Conservation (phyloP, 2,797 vertebrate species). For the Rhinogobio ventralis region DNA sequence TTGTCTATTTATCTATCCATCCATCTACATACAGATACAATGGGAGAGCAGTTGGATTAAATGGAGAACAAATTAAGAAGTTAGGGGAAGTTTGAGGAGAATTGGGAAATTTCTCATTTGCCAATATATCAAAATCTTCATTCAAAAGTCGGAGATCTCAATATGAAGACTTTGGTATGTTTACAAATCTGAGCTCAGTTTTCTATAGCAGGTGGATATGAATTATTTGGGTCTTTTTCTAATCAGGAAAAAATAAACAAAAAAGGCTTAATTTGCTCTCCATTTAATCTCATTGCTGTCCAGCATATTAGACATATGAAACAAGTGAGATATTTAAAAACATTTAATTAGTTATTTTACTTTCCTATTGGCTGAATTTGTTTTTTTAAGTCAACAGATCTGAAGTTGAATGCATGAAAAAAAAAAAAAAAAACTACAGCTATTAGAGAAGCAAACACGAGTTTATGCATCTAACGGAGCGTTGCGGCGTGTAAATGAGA, state of each 20-base stretch:
- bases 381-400: neutral
- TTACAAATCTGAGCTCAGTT: neutral
- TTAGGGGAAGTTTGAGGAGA: neutral
- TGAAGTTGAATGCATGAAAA: neutral
- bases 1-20: no score
- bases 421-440: neutral
- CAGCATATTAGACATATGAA: neutral
- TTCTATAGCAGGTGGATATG: neutral
- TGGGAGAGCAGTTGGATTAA: neutral
- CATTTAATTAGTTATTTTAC: neutral
- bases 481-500: constrained; percentile 31
- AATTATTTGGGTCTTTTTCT: neutral
- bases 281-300: neutral
- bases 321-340: neutral
- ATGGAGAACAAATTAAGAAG: neutral
- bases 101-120: neutral
- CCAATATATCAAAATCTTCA: neutral
- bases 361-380: neutral
- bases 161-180: neutral
- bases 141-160: neutral
- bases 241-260: neutral
- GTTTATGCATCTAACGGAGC: neutral
- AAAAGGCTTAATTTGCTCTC: neutral
- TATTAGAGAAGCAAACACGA: constrained; percentile 15
- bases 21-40: no score